Evolutionary conservation across 2,797 vertebrate species (phyloP).

Genomic region (Coilia nasus): DNA sequence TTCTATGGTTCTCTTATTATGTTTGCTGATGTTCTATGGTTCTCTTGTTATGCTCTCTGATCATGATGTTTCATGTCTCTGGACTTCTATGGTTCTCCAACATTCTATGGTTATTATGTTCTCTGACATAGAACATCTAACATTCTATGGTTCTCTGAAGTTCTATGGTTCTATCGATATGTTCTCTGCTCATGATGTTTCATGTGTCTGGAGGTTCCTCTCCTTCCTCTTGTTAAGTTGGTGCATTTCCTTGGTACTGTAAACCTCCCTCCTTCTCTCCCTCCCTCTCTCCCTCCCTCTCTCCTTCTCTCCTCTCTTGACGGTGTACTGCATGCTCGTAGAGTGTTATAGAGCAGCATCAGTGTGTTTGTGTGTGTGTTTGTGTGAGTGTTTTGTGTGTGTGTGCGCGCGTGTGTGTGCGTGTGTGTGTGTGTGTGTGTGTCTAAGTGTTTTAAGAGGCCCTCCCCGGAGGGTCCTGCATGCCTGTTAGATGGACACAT

Average conservation of each 20-base stretch:
- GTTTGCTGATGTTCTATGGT: slow-evolving; percentile 38
- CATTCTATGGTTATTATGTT: slow-evolving; percentile 63
- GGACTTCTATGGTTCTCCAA: slow-evolving; percentile 36
- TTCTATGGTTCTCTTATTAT: neutral
- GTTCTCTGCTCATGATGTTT: slow-evolving; percentile 66
- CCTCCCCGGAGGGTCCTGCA: slow-evolving; percentile 77
- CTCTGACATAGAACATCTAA: slow-evolving; percentile 42
- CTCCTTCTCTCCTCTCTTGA: slow-evolving; percentile 65
- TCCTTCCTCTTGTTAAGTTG: slow-evolving; percentile 36
- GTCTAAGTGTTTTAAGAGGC: slow-evolving; percentile 75
- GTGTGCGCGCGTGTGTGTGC: neutral
- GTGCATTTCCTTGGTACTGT: slow-evolving; percentile 78
- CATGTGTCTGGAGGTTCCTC: slow-evolving; percentile 59
- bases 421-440: slow-evolving; percentile 47
- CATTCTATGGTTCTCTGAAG: neutral
- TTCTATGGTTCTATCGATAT: slow-evolving; percentile 58
- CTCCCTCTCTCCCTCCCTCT: slow-evolving; percentile 40
- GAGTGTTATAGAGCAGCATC: slow-evolving; percentile 71
- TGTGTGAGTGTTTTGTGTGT: neutral
- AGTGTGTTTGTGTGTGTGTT: slow-evolving; percentile 27
- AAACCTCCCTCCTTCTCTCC: slow-evolving; percentile 60
- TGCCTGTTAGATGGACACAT: slow-evolving; percentile 81
- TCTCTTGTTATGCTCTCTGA: slow-evolving; percentile 65
- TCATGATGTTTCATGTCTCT: slow-evolving; percentile 58
- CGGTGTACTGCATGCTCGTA: slow-evolving; percentile 81